These are phyloP conservation scores for Agriopis aurantiaria DNA, from an alignment of 2,888 invertebrate species.

Conservation along the genomic window DNA sequence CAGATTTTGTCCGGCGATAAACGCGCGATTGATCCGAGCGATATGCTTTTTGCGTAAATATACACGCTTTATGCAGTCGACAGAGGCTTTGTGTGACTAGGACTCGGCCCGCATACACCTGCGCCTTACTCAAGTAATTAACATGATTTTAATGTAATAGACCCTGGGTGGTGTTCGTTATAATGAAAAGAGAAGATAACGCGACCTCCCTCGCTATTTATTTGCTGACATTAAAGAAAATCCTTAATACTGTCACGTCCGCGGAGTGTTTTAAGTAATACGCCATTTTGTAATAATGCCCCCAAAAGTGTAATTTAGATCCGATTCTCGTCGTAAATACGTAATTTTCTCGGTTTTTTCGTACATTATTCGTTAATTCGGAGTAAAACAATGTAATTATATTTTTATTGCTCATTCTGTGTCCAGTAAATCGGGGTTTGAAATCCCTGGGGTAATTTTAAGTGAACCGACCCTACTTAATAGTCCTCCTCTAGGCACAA, in stretches of 20 bases:
- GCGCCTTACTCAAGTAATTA: constrained; percentile 28
- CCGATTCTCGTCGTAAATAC: constrained; percentile 63
- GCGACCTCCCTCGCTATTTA: constrained; percentile 35
- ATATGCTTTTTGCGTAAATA: constrained; percentile 85
- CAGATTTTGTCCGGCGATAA: constrained; percentile 80
- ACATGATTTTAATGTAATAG: constrained; percentile 33
- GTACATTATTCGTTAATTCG: constrained; percentile 69
- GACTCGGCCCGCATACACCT: constrained; percentile 35
- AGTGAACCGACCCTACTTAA: constrained; percentile 78
- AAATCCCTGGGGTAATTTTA: constrained; percentile 76
- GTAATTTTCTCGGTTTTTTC: constrained; percentile 66
- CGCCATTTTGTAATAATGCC: constrained; percentile 60
- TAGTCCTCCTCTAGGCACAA: constrained; percentile 72
- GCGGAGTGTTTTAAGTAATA: constrained; percentile 60
- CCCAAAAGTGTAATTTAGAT: constrained; percentile 65
- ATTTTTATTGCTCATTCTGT: constrained; percentile 83
- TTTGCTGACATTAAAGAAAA: constrained; percentile 41
- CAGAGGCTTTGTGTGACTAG: constrained; percentile 60
- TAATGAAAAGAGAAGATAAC: constrained; percentile 32
- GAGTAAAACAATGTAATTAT: constrained; percentile 80
- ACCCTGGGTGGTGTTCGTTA: constrained; percentile 28
- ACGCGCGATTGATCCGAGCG: constrained; percentile 78
- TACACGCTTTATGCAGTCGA: constrained; percentile 72
- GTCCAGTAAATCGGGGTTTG: constrained; percentile 79
- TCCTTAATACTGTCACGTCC: constrained; percentile 52